Evolutionary conservation across 2,888 invertebrate genomes (phyloP), one percentile per base, ranked within the genome.

Genomic region (Drosophila subsilvestris): DNA sequence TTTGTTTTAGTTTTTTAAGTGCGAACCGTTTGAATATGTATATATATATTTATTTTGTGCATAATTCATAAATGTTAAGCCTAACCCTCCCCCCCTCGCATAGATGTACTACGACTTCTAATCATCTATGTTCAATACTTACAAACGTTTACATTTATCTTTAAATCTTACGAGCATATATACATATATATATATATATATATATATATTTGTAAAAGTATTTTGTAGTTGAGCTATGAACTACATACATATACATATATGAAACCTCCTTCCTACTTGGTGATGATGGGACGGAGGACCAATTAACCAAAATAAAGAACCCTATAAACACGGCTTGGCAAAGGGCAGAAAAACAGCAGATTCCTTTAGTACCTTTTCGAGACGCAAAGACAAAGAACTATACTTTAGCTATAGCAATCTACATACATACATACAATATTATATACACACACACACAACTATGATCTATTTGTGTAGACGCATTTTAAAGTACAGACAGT

Each of bases 331-430:
- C 37, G 54, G 49, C 73, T 58, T 70, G 69, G 55, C 68, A 67
- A 25, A 44, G 49, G 51, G 18, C 45, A 27, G 45, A 20, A 18
- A 32, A 49, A 53, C 32, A 69, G 48, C 65, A 57, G 65, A 76
- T 74, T 74, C 77, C 74, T 70, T 75, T 86, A 87, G 89, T 88
- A 87, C 89, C 87, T 87, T 85, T 61, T 48, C 63, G 59, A 73
- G 70, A 77, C 51, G 73, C 79, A 61, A 75, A 74, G 68, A 71
- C 68, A 73, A 67, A 67, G 67, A 73, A 73, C 49, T 66, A 54
- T 54, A 47, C 37, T 6, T 22, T 55, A 61, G 22, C 44, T 48
- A 53, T 51, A 53, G 53, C 54, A 14, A 37, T 37, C 37, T 37
- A 37, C 14, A 37, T 37, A 14, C 14, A 37, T 37, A 14, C 22